Percentiles rank a stretch among this genome's conserved stretches.
phyloP scores from a whole-genome alignment of 2,888 invertebrate genomes.

The Drosophila anomelani region DNA sequence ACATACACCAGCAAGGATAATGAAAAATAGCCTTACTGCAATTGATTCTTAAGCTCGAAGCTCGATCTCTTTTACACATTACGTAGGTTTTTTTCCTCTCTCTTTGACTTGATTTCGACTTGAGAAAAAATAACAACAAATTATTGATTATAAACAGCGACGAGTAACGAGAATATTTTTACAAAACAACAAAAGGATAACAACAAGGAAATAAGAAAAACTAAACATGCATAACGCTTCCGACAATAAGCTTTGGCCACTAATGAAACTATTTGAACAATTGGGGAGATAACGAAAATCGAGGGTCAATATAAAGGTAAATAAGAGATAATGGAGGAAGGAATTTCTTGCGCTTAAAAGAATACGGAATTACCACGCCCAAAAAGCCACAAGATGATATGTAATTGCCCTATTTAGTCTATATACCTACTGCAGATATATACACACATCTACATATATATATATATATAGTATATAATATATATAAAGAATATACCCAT shows the following conservation, averaged over 20 bases:
- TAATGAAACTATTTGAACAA: constrained; percentile 39
- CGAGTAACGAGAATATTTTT: constrained; percentile 37
- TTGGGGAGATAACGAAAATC: constrained; percentile 16
- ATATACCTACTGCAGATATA: constrained; percentile 35
- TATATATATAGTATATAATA: constrained; percentile 28
- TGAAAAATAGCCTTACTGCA: constrained; percentile 28
- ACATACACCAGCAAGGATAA: constrained; percentile 9
- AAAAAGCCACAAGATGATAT: constrained; percentile 25
- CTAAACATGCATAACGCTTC: constrained; percentile 82
- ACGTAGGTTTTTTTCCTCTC: constrained; percentile 4
- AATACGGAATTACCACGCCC: constrained; percentile 33
- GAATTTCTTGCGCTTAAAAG: constrained; percentile 53
- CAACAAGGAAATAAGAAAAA: constrained; percentile 32
- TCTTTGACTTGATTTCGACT: constrained; percentile 15
- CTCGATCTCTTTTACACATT: constrained; percentile 13
- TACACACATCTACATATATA: constrained; percentile 25
- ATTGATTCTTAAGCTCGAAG: constrained; percentile 4
- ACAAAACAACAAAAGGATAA: constrained; percentile 23
- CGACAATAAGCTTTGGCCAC: constrained; percentile 85
- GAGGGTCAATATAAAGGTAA: not conserved
- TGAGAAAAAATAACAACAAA: constrained; percentile 21
- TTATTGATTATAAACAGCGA: constrained; percentile 6
- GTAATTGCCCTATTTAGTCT: constrained; percentile 56
- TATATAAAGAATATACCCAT: constrained; percentile 46
- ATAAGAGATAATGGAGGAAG: constrained; percentile 8